These are phyloP conservation scores for Harpalus rufipes DNA, from an alignment of 2,888 invertebrate species.

Conservation along the genomic window DNA sequence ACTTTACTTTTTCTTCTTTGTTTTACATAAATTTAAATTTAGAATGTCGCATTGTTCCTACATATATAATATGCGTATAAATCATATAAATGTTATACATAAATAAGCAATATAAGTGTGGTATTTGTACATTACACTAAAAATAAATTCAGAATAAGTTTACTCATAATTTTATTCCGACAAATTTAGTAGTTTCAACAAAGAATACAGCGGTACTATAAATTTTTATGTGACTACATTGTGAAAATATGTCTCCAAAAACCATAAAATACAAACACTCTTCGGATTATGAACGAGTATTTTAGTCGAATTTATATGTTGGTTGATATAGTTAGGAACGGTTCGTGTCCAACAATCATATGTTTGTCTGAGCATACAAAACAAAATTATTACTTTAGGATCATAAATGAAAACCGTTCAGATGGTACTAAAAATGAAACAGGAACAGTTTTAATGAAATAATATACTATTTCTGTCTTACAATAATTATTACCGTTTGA, in stretches of 20 bases:
- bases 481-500: too few relatives aligned
- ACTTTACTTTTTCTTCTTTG: not conserved
- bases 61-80: constrained; percentile 2
- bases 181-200: not conserved
- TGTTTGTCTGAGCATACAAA: too few relatives aligned
- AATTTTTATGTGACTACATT: not conserved
- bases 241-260: not conserved
- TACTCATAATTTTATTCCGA: not conserved
- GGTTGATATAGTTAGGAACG: too few relatives aligned
- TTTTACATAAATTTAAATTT: constrained; percentile 14
- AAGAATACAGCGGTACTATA: constrained; percentile 7
- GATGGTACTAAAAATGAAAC: too few relatives aligned
- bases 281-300: too few relatives aligned
- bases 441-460: too few relatives aligned
- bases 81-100: not conserved
- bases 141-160: not conserved
- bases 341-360: too few relatives aligned
- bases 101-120: constrained; percentile 9
- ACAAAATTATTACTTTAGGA: too few relatives aligned
- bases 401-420: too few relatives aligned
- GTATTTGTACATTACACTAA: not conserved
- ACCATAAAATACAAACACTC: not conserved
- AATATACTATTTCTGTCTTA: too few relatives aligned
- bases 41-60: not conserved
- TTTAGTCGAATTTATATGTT: too few relatives aligned